phyloP scores from a whole-genome alignment of 2,797 vertebrate genomes.

The Prunella strophiata region DNA sequence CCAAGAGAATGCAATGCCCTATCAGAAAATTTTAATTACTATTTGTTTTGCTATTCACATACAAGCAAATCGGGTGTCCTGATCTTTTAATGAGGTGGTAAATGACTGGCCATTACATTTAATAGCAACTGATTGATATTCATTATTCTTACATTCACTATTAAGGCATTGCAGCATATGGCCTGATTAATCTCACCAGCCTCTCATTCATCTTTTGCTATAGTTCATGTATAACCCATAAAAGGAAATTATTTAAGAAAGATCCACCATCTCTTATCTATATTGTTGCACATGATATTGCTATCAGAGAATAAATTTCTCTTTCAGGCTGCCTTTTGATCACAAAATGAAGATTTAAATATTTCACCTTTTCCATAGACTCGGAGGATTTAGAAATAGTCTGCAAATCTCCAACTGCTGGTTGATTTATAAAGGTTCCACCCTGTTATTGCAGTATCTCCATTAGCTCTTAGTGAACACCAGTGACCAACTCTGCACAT shows the following conservation, averaged over 20 bases:
- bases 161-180: background rate
- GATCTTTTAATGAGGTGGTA: constrained; percentile 35
- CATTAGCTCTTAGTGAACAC: background rate
- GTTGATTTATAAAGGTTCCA: background rate
- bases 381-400: background rate
- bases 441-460: background rate
- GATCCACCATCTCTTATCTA: background rate
- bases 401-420: background rate
- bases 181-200: constrained; percentile 23
- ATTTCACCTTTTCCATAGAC: constrained; percentile 13
- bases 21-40: background rate
- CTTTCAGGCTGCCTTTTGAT: background rate
- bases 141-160: constrained; percentile 11
- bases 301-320: background rate
- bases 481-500: background rate
- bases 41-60: constrained; percentile 27
- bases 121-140: constrained; percentile 29
- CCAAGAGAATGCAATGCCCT: background rate
- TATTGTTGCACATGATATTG: background rate
- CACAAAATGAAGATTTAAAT: constrained; percentile 32
- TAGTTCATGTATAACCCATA: background rate
- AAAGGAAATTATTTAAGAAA: constrained; percentile 15
- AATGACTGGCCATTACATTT: constrained; percentile 28
- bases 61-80: background rate
- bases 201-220: constrained; percentile 13